Evolutionary conservation across 2,888 invertebrate species (phyloP).

Genomic region (Tachina lurida): DNA sequence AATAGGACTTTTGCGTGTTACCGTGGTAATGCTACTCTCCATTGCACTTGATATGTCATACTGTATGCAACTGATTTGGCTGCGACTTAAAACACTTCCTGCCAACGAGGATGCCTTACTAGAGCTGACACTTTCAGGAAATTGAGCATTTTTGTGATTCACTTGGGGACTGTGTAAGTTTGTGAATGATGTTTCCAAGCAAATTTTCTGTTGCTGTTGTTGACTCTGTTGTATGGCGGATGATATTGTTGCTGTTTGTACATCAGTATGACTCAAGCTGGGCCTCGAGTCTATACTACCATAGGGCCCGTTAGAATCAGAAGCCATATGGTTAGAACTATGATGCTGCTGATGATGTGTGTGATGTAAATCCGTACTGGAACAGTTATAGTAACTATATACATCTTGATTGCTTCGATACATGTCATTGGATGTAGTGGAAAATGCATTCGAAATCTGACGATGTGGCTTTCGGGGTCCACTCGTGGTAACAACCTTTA

Average conservation of each 20-base stretch:
- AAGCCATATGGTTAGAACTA: constrained; percentile 36
- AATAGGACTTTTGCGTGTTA: constrained; percentile 79
- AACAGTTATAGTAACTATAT: constrained; percentile 59
- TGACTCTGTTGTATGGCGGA: constrained; percentile 25
- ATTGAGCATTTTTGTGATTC: constrained; percentile 59
- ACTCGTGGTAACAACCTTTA: constrained; percentile 89
- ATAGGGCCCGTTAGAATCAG: constrained; percentile 28
- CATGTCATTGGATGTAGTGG: constrained; percentile 81
- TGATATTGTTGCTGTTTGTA: constrained; percentile 53
- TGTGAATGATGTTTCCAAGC: constrained; percentile 90
- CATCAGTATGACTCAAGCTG: constrained; percentile 48
- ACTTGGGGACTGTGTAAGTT: constrained; percentile 85
- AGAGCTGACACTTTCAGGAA: constrained; percentile 74
- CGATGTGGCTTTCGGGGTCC: constrained; percentile 92
- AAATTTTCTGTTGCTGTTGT: constrained; percentile 84
- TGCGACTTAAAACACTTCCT: constrained; percentile 82
- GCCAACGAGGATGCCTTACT: constrained; percentile 82
- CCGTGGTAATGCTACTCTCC: constrained; percentile 80
- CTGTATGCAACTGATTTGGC: constrained; percentile 82
- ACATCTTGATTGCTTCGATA: constrained; percentile 68
- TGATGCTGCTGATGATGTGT: constrained; percentile 50
- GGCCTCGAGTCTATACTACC: constrained; percentile 55
- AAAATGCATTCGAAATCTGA: constrained; percentile 82
- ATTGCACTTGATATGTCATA: constrained; percentile 83
- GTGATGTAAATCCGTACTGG: constrained; percentile 59